Percentiles rank a stretch among this genome's conserved stretches.
Evolutionary conservation across 2,888 invertebrate genomes (phyloP).

Genomic region (Theristus sp.): DNA sequence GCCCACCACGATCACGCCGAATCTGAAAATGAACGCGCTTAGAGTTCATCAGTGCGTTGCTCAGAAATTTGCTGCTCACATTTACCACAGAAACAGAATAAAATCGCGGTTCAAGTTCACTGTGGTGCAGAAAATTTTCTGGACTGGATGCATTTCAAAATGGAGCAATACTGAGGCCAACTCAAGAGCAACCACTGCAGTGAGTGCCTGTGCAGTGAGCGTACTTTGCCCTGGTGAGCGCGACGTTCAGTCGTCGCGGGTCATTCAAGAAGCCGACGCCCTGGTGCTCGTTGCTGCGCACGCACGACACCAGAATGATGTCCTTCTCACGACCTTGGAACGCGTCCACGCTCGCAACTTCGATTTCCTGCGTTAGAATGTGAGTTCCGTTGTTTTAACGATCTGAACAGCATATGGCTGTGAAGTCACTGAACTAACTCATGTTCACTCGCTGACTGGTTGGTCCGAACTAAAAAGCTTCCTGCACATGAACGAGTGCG

Average conservation of each 20-base stretch:
- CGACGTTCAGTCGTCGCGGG: slow-evolving; percentile 88
- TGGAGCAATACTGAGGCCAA: no score
- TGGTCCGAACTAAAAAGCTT: no score
- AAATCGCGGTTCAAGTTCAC: no score
- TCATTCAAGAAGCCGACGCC: slow-evolving; percentile 97
- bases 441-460: no score
- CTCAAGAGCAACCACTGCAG: no score
- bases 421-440: no score
- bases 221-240: slow-evolving; percentile 75
- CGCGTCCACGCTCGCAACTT: slow-evolving; percentile 97
- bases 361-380: slow-evolving; percentile 55
- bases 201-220: no score
- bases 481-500: no score
- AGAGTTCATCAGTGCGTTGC: neutral
- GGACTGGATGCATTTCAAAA: no score
- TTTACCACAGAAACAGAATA: neutral
- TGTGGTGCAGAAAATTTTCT: no score
- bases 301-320: slow-evolving; percentile 96
- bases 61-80: neutral
- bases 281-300: slow-evolving; percentile 91
- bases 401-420: no score
- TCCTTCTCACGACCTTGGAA: slow-evolving; percentile 92
- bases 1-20: slow-evolving; percentile 91
- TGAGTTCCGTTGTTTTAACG: no score
- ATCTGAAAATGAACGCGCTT: slow-evolving; percentile 31